These are phyloP conservation scores for Ibidorhyncha struthersii DNA, from an alignment of 2,113 vertebrate species.

Conservation along the genomic window DNA sequence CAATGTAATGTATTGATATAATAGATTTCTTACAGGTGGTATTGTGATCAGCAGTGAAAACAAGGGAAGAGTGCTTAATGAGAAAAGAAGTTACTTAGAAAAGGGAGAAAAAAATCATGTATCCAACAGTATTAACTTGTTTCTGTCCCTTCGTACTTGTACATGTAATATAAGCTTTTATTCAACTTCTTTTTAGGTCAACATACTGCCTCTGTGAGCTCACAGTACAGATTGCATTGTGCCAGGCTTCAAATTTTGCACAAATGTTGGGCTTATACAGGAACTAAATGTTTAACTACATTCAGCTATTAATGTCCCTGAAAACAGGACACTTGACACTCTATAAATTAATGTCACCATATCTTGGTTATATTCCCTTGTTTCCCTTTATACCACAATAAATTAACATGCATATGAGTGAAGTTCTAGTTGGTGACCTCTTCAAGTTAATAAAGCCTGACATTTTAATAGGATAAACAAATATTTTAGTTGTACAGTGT, in stretches of 20 bases:
- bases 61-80: background rate
- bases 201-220: background rate
- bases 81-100: background rate
- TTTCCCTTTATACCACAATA: slow-evolving; percentile 30
- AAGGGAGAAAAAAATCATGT: rapidly evolving
- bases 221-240: background rate
- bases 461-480: slow-evolving; percentile 64
- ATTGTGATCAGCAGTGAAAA: background rate
- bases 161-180: background rate
- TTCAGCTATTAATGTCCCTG: background rate
- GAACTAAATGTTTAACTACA: background rate
- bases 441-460: slow-evolving; percentile 61
- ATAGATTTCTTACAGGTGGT: background rate
- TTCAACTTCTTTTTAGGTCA: background rate
- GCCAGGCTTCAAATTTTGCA: background rate
- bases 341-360: background rate
- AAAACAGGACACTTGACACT: background rate
- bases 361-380: background rate
- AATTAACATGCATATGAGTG: slow-evolving; percentile 4
- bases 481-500: slow-evolving; percentile 57
- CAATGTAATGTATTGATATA: background rate
- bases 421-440: slow-evolving; percentile 14
- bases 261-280: background rate
- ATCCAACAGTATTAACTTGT: background rate
- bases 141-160: background rate